Evolutionary conservation across 2,113 vertebrate species (phyloP), one percentile per base, ranked within the genome.

Genomic region (Asarcornis scutulata): DNA sequence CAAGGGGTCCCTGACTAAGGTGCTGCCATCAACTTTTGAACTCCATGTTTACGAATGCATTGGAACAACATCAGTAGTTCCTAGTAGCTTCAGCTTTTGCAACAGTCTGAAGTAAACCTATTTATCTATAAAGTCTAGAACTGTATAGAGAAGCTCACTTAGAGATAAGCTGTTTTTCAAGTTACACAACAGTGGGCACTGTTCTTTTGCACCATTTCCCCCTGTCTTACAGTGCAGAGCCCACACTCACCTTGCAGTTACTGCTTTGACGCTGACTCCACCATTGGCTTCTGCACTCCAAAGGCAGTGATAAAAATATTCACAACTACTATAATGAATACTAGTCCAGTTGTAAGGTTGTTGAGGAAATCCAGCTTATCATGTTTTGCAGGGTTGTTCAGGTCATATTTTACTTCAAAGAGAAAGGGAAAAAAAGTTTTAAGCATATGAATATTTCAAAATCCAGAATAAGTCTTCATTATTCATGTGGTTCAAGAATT

Each of bases 251-350:
- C 97, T 95, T 23, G 7, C 32, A 9, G 52, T 96, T 88, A 98
- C 44, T 97, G 96, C 27, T 5, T 95, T 3, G 96, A 63, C 0
- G 94, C 77, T 40, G 67, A 2, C 8, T 96, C 95, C 29, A 82
- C 25, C 17, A 36, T 17, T 1, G 99, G 98, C 60, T 97, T 98
- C 97, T 99, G 99, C 38, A 99, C 99, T 2, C 99, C 99, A 21
- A 99, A 99, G 22, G 99, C 99, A 2, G 99, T 99, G 96, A 99
- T 99, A 95, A 99, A 99, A 96, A 99, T 97, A 91, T 99, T 99
- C 74, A 99, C 97, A 9, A 99, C 99, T 1, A 99, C 99, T 13
- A 99, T 99, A 95, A 99, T 94, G 91, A 99, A 99, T 59, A 99
- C 98, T 6, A 99, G 98, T 59, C 98, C 99, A 1, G 99, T 99